Evolutionary conservation across 1,140 invertebrate genomes (phyloP).

Genomic region (Oppia nitens): DNA sequence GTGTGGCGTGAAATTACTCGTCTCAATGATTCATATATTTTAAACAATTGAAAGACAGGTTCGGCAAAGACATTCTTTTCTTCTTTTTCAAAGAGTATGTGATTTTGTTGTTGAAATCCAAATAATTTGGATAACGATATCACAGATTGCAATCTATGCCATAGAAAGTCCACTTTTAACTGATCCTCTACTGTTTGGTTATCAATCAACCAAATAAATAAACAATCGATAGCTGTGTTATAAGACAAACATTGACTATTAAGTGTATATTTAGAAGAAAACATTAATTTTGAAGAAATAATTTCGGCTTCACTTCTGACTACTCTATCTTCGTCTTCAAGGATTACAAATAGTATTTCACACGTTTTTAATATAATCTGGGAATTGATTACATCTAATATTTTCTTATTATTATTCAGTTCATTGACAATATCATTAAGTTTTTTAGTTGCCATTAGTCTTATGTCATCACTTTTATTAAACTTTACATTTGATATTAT

Average conservation of each 20-base stretch:
- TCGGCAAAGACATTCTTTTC: slow-evolving; percentile 13
- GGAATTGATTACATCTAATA: background rate
- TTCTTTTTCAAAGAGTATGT: slow-evolving; percentile 8
- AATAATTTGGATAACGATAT: background rate
- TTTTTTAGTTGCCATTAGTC: background rate
- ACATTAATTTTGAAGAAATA: background rate
- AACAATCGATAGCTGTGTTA: background rate
- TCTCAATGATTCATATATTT: background rate
- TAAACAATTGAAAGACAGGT: background rate
- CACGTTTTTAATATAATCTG: background rate
- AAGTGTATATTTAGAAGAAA: too few relatives aligned
- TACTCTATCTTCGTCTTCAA: slow-evolving; percentile 8
- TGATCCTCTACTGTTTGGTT: background rate
- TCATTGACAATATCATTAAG: background rate
- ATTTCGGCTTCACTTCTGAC: background rate
- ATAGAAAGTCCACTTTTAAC: background rate
- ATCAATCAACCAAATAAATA: background rate
- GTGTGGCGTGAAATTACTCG: background rate
- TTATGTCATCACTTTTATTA: background rate
- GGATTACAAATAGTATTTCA: background rate
- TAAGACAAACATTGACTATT: background rate
- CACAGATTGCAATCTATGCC: background rate
- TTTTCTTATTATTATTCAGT: too few relatives aligned
- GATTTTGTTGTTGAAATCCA: background rate
- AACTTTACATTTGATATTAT: background rate